These are phyloP conservation scores for Bombus polaris DNA, from an alignment of 1,140 invertebrate species.

Conservation along the genomic window DNA sequence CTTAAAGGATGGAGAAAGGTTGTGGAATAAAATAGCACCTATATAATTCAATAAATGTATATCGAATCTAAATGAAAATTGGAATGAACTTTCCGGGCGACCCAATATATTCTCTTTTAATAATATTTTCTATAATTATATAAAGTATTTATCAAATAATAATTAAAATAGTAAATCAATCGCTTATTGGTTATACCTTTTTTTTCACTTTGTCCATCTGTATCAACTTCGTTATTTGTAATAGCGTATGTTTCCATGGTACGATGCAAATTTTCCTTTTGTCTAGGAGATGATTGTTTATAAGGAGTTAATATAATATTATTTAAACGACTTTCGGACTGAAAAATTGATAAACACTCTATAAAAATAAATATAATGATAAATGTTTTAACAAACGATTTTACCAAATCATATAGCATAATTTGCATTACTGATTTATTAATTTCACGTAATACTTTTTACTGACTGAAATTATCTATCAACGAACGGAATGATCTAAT, in stretches of 20 bases:
- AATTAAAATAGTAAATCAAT: background rate
- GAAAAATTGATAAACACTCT: background rate
- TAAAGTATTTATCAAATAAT: background rate
- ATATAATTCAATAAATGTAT: too few species aligned
- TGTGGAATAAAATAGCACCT: too few species aligned
- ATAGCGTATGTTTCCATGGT: too few species aligned
- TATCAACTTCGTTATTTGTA: too few species aligned
- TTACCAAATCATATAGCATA: background rate
- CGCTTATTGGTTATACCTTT: background rate
- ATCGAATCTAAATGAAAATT: too few species aligned
- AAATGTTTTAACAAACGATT: slow-evolving; percentile 9
- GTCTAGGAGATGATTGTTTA: background rate
- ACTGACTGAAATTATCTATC: slow-evolving; percentile 6
- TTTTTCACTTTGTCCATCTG: background rate
- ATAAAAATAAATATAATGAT: background rate
- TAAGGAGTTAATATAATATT: background rate
- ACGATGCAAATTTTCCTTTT: background rate
- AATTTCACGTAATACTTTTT: background rate
- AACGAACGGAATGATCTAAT: background rate
- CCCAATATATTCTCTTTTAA: background rate
- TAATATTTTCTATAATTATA: background rate
- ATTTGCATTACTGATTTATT: background rate
- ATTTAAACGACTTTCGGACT: background rate
- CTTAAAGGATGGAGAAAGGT: too few species aligned
- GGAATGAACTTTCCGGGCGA: too few species aligned